Evolutionary conservation across 2,888 invertebrate genomes (phyloP).

Genomic region (Onchidella celtica): DNA sequence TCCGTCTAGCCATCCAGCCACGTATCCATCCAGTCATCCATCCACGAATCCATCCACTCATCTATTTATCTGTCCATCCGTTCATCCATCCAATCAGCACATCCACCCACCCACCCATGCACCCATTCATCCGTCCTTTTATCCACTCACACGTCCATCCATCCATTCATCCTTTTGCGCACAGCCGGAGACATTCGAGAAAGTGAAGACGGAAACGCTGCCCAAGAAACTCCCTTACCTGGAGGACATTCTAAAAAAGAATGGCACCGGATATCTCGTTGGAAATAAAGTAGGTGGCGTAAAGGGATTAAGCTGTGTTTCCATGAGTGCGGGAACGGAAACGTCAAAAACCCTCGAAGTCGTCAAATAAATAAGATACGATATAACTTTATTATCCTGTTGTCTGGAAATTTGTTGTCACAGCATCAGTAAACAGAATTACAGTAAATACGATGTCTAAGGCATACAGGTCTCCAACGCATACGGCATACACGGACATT

Average conservation of each 20-base stretch:
- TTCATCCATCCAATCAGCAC: neutral
- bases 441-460: too few relatives aligned
- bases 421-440: too few relatives aligned
- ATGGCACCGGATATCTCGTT: slow-evolving; percentile 25
- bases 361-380: too few relatives aligned
- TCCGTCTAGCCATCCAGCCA: neutral
- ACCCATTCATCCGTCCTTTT: neutral
- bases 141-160: neutral
- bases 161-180: neutral
- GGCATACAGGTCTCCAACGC: too few relatives aligned
- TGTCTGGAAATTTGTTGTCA: too few relatives aligned
- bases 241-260: neutral
- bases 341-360: too few relatives aligned
- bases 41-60: neutral
- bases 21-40: neutral
- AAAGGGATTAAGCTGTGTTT: too few relatives aligned
- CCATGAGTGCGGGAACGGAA: too few relatives aligned
- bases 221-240: slow-evolving; percentile 12
- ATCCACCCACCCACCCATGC: neutral
- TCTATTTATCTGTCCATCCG: neutral
- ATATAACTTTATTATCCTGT: too few relatives aligned
- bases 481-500: too few relatives aligned
- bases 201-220: slow-evolving; percentile 1
- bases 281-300: slow-evolving; percentile 11
- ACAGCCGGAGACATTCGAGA: neutral